phyloP scores from a whole-genome alignment of 2,113 vertebrate species.

The Vulpes ferrilata region DNA sequence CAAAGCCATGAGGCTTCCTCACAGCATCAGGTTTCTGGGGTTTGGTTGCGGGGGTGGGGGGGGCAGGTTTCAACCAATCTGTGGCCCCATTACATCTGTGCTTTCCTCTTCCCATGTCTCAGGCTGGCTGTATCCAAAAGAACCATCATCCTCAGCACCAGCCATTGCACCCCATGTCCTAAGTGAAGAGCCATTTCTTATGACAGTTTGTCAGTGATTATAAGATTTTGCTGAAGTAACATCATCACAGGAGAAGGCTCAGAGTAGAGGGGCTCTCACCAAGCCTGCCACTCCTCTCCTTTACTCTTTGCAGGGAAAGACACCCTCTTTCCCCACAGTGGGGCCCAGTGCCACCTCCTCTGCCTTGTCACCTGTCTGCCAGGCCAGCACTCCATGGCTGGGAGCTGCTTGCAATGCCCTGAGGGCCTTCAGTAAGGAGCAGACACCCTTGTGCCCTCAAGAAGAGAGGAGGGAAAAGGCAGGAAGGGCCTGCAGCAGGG shows the following conservation, averaged over 20 bases:
- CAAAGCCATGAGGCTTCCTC: neutral
- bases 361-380: conserved; percentile 85
- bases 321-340: neutral
- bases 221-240: neutral
- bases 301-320: conserved; percentile 57
- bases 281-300: neutral
- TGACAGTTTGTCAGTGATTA: neutral
- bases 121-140: neutral
- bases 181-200: neutral
- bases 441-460: too few species aligned
- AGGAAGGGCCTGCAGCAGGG: neutral
- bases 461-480: neutral
- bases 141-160: neutral
- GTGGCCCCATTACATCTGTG: neutral
- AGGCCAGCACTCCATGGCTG: conserved; percentile 87
- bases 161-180: rapidly evolving
- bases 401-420: conserved; percentile 90
- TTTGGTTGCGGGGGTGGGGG: neutral
- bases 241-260: neutral
- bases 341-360: conserved; percentile 63
- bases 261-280: neutral
- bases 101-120: neutral
- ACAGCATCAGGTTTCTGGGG: neutral
- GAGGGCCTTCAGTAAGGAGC: conserved; percentile 91
- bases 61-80: neutral